Evolutionary conservation across 2,113 vertebrate species (phyloP).

Genomic region (Melanocharis versteri): DNA sequence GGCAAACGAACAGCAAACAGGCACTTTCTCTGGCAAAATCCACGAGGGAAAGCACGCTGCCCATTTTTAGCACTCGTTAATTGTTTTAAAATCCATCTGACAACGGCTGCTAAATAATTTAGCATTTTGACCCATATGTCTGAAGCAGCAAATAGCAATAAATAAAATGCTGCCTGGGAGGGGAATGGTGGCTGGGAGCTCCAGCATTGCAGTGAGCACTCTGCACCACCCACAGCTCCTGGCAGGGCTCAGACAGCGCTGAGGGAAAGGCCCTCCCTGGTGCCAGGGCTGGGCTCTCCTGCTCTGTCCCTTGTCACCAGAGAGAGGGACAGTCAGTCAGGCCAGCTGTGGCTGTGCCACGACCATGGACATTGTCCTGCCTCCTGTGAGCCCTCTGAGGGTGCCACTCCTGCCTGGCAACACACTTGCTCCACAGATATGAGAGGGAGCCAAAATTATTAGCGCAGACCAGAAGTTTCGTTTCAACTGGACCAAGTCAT

Average conservation of each 20-base stretch:
- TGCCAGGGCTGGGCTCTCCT: background rate
- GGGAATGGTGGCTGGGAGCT: background rate
- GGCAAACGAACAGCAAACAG: background rate
- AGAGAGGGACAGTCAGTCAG: rapidly evolving
- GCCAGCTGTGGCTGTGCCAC: background rate
- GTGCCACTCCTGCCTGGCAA: background rate
- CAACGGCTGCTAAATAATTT: slow-evolving; percentile 8
- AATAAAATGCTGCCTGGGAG: background rate
- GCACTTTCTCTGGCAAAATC: background rate
- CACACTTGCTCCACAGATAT: rapidly evolving
- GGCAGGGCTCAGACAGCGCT: rapidly evolving
- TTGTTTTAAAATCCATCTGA: slow-evolving; percentile 39
- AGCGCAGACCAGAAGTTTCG: background rate
- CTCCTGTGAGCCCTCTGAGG: background rate
- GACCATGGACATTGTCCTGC: background rate
- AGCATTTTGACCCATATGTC: background rate
- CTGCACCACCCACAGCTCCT: background rate
- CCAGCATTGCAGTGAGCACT: rapidly evolving
- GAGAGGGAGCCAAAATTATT: background rate
- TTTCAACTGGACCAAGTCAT: background rate
- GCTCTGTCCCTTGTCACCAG: background rate
- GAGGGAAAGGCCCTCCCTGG: background rate
- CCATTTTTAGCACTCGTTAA: slow-evolving; percentile 16
- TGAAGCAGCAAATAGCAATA: background rate
- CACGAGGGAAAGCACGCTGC: background rate